phyloP scores from a whole-genome alignment of 2,113 vertebrate species.

The Trogon melanurus region DNA sequence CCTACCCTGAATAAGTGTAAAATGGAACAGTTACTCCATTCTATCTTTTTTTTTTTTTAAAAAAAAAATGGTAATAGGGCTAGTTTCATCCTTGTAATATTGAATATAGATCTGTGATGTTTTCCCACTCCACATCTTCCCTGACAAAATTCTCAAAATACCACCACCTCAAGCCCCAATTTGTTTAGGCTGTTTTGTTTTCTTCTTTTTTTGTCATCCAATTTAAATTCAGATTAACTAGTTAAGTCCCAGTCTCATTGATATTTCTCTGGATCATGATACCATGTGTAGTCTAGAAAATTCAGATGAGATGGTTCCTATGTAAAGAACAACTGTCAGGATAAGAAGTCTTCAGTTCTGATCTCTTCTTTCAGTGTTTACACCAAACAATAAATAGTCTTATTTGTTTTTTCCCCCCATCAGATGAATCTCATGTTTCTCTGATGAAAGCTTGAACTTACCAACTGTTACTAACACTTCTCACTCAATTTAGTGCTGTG shows the following conservation, averaged over 20 bases:
- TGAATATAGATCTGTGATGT: not conserved
- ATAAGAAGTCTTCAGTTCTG: not conserved
- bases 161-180: accelerated
- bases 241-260: not conserved
- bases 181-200: not conserved
- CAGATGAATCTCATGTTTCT: not conserved
- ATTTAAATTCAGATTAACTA: not conserved
- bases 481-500: not conserved
- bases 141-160: not conserved
- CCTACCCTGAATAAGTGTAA: not conserved
- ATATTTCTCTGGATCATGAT: not conserved
- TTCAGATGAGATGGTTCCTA: not conserved
- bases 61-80: not conserved
- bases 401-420: not conserved
- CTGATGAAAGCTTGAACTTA: not conserved
- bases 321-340: not conserved
- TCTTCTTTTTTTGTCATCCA: not conserved
- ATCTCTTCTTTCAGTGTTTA: not conserved
- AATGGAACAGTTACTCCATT: not conserved
- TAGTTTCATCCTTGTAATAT: not conserved
- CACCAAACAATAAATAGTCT: not conserved
- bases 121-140: not conserved
- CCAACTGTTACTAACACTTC: not conserved
- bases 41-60: not conserved
- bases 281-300: not conserved